These are phyloP conservation scores for Myrmecophaga tridactyla DNA, from an alignment of 2,113 vertebrate species.

Conservation along the genomic window DNA sequence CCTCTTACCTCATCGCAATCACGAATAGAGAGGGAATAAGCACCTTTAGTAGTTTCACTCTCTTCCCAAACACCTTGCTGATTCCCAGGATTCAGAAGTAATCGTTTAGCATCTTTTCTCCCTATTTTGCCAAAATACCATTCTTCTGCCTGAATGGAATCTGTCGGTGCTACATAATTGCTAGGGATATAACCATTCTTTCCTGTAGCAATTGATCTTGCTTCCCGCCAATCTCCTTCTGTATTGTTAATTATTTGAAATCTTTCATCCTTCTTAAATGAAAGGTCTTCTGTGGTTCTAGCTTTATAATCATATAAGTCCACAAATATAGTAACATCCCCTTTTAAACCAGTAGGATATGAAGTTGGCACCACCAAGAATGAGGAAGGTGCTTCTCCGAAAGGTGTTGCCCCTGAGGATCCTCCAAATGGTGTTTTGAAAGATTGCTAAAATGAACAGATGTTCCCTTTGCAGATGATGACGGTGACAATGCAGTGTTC, in stretches of 20 bases:
- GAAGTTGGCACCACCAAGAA: too few species aligned
- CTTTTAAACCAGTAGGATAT: slow-evolving; percentile 73
- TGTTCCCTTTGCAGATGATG: slow-evolving; percentile 85
- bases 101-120: slow-evolving; percentile 90
- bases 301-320: slow-evolving; percentile 99
- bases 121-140: slow-evolving; percentile 99
- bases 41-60: slow-evolving; percentile 99
- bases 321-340: slow-evolving; percentile 98
- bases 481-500: too few species aligned
- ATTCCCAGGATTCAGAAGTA: slow-evolving; percentile 92
- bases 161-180: too few species aligned
- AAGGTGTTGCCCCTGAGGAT: slow-evolving; percentile 78
- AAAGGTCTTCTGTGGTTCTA: slow-evolving; percentile 97
- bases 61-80: slow-evolving; percentile 95
- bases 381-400: too few species aligned
- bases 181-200: too few species aligned
- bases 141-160: too few species aligned
- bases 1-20: slow-evolving; percentile 97
- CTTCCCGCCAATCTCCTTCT: slow-evolving; percentile 99
- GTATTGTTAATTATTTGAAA: slow-evolving; percentile 96
- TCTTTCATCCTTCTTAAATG: slow-evolving; percentile 97
- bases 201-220: slow-evolving; percentile 89
- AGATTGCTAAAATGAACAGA: slow-evolving; percentile 87
- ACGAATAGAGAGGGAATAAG: slow-evolving; percentile 97
- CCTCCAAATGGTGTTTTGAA: slow-evolving; percentile 93